Conservation (phyloP, 2,888 invertebrate species). For the Tillus elongatus region DNA sequence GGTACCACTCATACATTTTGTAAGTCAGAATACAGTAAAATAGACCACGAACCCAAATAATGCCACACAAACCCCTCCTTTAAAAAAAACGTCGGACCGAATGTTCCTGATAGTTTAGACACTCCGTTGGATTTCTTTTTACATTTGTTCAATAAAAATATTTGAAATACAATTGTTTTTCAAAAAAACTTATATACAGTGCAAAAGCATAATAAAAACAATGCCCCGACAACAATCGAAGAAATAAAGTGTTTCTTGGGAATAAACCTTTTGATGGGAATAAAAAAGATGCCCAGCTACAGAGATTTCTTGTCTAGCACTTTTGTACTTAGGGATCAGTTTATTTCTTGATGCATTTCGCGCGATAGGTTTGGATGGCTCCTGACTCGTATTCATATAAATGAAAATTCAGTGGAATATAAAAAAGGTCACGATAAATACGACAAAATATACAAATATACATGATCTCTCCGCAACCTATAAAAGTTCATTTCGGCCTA, state of each 20-base stretch:
- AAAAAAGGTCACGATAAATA: conserved; percentile 9
- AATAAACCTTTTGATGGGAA: conserved; percentile 9
- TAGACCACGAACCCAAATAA: no score
- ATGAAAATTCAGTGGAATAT: conserved; percentile 7
- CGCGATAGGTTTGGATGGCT: conserved; percentile 9
- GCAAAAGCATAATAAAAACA: conserved; percentile 2
- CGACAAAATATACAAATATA: conserved; percentile 10
- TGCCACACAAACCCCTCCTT: no score
- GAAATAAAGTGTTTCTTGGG: conserved; percentile 8
- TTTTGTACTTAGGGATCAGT: conserved; percentile 7
- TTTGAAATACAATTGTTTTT: neutral
- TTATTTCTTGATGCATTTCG: conserved; percentile 8
- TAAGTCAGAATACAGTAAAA: no score
- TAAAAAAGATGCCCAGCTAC: conserved; percentile 6
- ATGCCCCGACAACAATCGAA: neutral
- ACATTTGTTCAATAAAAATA: neutral
- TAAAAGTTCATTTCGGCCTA: neutral
- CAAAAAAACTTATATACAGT: conserved; percentile 9
- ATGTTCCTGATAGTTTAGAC: neutral
- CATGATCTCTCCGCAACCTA: neutral
- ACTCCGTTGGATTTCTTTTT: neutral
- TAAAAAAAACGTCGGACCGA: neutral
- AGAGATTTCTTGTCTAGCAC: conserved; percentile 11
- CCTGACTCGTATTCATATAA: conserved; percentile 10
- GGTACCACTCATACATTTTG: no score